Evolutionary conservation across 1,140 invertebrate genomes (phyloP).

Genomic region (Hermetia illucens): DNA sequence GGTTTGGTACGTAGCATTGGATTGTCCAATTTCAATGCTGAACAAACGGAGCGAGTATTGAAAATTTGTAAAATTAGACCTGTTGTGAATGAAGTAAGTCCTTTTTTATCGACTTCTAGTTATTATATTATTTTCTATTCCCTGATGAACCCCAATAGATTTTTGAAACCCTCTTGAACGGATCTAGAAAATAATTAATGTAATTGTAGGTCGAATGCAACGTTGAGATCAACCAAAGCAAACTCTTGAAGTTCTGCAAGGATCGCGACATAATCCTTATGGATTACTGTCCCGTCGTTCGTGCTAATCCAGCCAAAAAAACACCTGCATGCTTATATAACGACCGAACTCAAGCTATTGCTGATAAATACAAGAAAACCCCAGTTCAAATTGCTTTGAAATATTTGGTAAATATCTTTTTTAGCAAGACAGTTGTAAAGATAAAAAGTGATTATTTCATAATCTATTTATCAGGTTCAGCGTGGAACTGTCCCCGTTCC

Average conservation of each 20-base stretch:
- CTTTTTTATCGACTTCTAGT: no score
- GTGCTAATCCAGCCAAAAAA: slow-evolving; percentile 33
- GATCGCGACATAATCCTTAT: slow-evolving; percentile 52
- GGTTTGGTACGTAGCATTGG: slow-evolving; percentile 43
- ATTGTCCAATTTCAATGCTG: slow-evolving; percentile 60
- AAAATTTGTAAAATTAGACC: no score
- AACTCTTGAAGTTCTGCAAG: slow-evolving; percentile 57
- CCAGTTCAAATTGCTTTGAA: slow-evolving; percentile 53
- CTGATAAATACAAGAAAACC: slow-evolving; percentile 52
- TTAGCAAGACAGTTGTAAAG: no score
- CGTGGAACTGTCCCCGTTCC: slow-evolving; percentile 64
- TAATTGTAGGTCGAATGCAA: slow-evolving; percentile 72
- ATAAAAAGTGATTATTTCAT: no score
- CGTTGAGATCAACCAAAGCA: slow-evolving; percentile 65
- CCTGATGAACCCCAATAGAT: no score
- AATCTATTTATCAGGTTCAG: slow-evolving; percentile 54
- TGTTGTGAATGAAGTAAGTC: no score
- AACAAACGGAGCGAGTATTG: slow-evolving; percentile 47
- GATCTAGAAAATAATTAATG: no score
- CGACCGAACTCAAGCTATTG: slow-evolving; percentile 41
- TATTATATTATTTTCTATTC: no score
- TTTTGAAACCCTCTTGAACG: no score
- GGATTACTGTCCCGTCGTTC: slow-evolving; percentile 67
- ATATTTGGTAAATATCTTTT: slow-evolving; percentile 36
- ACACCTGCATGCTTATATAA: slow-evolving; percentile 35